Percentiles rank a stretch among this genome's conserved stretches.
Evolutionary conservation across 2,113 vertebrate species (phyloP).

Genomic region (Lipophrys pholis): DNA sequence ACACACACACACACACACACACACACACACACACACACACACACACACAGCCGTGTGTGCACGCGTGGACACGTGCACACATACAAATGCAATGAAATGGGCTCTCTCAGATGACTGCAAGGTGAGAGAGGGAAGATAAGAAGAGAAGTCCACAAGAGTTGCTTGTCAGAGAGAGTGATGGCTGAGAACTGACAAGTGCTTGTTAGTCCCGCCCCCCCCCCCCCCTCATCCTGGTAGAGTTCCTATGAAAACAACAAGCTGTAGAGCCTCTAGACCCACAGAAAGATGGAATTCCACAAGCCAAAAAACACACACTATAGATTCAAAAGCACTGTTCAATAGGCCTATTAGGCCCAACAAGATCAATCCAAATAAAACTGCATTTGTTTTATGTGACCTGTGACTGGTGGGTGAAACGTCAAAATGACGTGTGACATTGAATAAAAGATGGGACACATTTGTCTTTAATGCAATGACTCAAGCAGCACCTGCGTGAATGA

Average conservation of each 20-base stretch:
- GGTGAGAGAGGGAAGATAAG: constrained; percentile 88
- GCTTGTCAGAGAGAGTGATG: constrained; percentile 87
- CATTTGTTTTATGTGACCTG: constrained; percentile 4
- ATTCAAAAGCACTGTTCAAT: constrained; percentile 11
- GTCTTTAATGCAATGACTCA: constrained; percentile 12
- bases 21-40: constrained; percentile 31
- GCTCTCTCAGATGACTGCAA: constrained; percentile 79
- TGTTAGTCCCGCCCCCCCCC: constrained; percentile 89
- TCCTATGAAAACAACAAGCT: constrained; percentile 63
- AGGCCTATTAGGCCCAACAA: not conserved
- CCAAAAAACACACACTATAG: constrained; percentile 31
- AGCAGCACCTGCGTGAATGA: constrained; percentile 5
- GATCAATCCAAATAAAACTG: constrained; percentile 1
- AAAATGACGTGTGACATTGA: not conserved
- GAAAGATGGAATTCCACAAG: constrained; percentile 31
- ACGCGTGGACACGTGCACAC: constrained; percentile 38
- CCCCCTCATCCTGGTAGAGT: constrained; percentile 81
- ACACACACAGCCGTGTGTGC: not conserved
- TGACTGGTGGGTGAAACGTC: not conserved
- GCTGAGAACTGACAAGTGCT: constrained; percentile 92
- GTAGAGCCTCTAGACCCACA: constrained; percentile 39
- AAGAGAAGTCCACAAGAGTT: constrained; percentile 89
- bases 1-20: constrained; percentile 5
- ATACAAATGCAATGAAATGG: constrained; percentile 79
- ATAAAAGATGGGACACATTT: constrained; percentile 9